Evolutionary conservation across 2,888 invertebrate species (phyloP), one percentile per base, ranked within the genome.

Genomic region (Chesias legatella): DNA sequence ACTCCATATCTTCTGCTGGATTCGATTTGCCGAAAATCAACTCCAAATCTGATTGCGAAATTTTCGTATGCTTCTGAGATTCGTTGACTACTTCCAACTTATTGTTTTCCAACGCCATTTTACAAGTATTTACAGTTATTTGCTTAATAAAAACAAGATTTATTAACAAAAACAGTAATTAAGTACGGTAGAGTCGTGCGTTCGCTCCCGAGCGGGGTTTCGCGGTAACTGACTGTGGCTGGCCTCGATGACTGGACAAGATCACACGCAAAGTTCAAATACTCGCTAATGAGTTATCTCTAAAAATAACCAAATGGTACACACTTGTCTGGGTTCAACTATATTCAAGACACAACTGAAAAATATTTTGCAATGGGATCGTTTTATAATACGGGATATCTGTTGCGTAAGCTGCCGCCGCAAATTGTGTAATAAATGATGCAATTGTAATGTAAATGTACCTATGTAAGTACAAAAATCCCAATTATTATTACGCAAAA

Each of bases 21-120:
- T 67, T 69, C 3, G 75, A 68, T 6, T 52, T 73, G 0, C 83
- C 82, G 41, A 84, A 85, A 38, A 85, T 64, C 67, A 67, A 69
- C 29, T 79, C 79, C 0, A 85, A 55, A 68, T 73, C 10, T 70
- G 68, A 17, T 64, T 36, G 26, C 81, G 72, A 31, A 53, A 36
- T 32, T 47, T 55, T 6, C 45, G 47, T 1, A 22, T 54, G 49
- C 36, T 67, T 71, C 11, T 61, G 54, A 1, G 61, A 46, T 22
- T 70, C 69, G 23, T 67, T 60, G 39, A 63, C 51, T 32, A 68
- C 60, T 20, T 68, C 60, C 42, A 67, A 35, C 40, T 55, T 69
- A 6, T 60, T 54, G 13, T 60, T 56, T n/a, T 61, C 56, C 10
- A 39, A 49, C 3, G 64, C 58, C 67, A 69, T 67, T 38, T 24